Evolutionary conservation across 2,888 invertebrate genomes (phyloP), one percentile per base, ranked within the genome.

Genomic region (Argynnis bischoffii): DNA sequence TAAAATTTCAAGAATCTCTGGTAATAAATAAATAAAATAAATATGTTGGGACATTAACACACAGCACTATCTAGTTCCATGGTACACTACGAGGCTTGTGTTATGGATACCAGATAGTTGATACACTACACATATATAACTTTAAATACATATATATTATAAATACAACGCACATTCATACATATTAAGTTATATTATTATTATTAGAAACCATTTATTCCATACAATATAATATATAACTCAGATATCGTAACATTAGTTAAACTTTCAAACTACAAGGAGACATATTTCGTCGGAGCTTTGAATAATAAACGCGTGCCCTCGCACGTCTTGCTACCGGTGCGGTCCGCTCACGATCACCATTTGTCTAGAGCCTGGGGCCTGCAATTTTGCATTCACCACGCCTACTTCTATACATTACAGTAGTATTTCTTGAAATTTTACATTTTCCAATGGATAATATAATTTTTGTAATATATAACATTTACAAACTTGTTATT

Each of bases 321-420:
- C 69, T 72, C 60, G 35, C 35, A 41, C 35, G 81, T 82, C 81
- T 69, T 78, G 90, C 90, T 92, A 90, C 91, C 84, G 91, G 90
- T 88, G 89, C 82, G 90, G 89, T 86, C 89, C 85, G 71, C 81
- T 81, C 91, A 90, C 90, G 91, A 74, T 88, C 79, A 83, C 88
- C 84, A 89, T 88, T 88, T 87, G 89, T 88, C 89, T 86, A 85
- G 75, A 77, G 87, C 90, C 87, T 72, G 76, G 71, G 86, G 89
- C 79, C 78, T 81, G 86, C 89, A 89, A 90, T 90, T 92, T 90
- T 66, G 88, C 90, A 90, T 89, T 88, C 78, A 79, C 88, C 89
- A 87, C 91, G 88, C 91, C 90, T 81, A 82, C 78, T 79, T 78
- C 89, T 85, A 89, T 83, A 88, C 87, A 86, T 64, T 61, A 70